Base-by-base conservation (phyloP, 1,140 invertebrate species). In the Trigoniulus corallinus region DNA sequence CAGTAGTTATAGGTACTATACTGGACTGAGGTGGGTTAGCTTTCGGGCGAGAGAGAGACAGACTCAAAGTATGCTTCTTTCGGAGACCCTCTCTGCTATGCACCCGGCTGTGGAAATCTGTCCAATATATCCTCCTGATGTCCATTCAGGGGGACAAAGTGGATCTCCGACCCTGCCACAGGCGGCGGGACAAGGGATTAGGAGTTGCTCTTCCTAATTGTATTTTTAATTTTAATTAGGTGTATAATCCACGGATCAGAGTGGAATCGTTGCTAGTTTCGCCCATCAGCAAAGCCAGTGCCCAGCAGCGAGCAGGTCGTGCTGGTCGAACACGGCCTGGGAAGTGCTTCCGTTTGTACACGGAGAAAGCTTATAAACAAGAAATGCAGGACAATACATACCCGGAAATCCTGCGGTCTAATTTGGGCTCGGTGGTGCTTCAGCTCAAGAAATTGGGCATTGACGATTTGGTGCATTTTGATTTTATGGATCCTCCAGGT, bases 371-470 rank as follows among this genome's bases (percentile, higher is more conserved):
- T 0, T 99, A 91, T 67, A 95, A 94, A 64, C 82, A 88, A 60
- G 95, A 99, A 67, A 99, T 99, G 96, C 93, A 98, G 61, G 93
- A 97, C 54, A 97, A 99, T 60, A 99, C 96, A 1, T 98, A 98
- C 68, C 94, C 96, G 0, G 96, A 99, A 73, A 98, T 99, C 70
- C 72, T 98, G 52, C 70, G 92, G 59, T 96, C 91, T 23, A 98
- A 98, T 76, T 75, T 97, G 58, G 91, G 91, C 23, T 87, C 92
- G 52, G 94, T 98, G 54, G 95, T 99, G 42, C 68, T 99, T 50
- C 95, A 99, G 71, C 71, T 99, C 57, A 98, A 98, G 66, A 98
- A 98, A 72, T 75, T 99, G 34, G 96, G 96, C 56, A 98, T 99
- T 59, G 93, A 98, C 65, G 96, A 99, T 73, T 71, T 99, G 58